Evolutionary conservation across 2,797 vertebrate genomes (phyloP).

Genomic region (Microchirus variegatus): DNA sequence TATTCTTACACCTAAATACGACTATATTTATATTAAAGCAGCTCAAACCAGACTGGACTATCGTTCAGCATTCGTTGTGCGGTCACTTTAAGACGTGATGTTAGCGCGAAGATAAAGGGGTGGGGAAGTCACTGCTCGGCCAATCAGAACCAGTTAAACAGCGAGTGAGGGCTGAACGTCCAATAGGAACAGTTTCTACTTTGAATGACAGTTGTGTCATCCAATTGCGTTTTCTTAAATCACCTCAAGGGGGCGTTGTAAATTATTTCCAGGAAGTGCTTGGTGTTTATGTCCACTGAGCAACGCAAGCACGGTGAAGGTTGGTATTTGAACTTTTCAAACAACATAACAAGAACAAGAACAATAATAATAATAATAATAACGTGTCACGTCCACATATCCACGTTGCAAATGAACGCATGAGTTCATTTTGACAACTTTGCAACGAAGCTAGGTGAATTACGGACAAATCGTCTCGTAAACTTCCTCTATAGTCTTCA

Average conservation of each 20-base stretch:
- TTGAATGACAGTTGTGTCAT: conserved; percentile 2
- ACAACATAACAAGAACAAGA: background rate
- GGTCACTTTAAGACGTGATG: conserved; percentile 6
- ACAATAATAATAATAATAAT: background rate
- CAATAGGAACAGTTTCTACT: background rate
- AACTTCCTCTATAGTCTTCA: conserved; percentile 28
- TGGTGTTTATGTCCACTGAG: conserved; percentile 12
- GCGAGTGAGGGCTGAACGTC: accelerated
- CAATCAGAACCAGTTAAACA: conserved; percentile 33
- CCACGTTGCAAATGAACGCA: background rate
- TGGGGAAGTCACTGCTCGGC: background rate
- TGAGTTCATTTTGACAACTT: background rate
- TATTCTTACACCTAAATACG: no score
- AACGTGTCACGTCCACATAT: background rate
- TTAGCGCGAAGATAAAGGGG: conserved; percentile 46
- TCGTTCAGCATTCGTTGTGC: background rate
- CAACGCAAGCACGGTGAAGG: conserved; percentile 4
- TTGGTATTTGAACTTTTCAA: conserved; percentile 5
- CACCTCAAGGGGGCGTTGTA: background rate
- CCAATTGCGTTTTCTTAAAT: conserved; percentile 18
- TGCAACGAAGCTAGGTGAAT: background rate
- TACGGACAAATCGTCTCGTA: background rate
- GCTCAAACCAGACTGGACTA: background rate
- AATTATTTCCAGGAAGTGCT: conserved; percentile 9
- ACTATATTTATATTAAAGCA: background rate